phyloP scores from a whole-genome alignment of 2,797 vertebrate species.

The Brachyrhaphis roseni region DNA sequence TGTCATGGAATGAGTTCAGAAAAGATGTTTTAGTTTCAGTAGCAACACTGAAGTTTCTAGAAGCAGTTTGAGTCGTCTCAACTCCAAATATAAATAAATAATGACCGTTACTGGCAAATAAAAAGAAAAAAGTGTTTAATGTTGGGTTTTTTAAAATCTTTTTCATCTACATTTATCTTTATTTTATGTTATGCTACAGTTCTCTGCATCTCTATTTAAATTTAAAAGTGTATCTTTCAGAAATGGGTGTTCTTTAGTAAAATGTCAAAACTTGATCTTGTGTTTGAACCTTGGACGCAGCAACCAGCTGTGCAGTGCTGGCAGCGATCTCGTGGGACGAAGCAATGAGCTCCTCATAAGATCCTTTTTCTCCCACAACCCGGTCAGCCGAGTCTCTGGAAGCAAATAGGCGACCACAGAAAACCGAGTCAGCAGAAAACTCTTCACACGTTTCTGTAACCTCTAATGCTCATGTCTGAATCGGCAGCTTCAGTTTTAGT shows the following conservation, averaged over 20 bases:
- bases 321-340: slow-evolving; percentile 95
- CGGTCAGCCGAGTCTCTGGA: slow-evolving; percentile 92
- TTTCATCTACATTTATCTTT: not conserved
- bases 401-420: not conserved
- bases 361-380: slow-evolving; percentile 88
- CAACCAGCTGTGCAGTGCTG: slow-evolving; percentile 96
- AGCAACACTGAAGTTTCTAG: not conserved
- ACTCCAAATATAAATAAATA: not conserved
- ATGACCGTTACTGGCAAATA: not conserved
- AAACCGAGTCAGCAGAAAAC: not conserved
- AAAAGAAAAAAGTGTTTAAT: not conserved
- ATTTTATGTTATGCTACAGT: too few species aligned
- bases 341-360: slow-evolving; percentile 95
- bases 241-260: not conserved
- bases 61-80: not conserved
- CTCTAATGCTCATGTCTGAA: not conserved
- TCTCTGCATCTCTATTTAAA: not conserved
- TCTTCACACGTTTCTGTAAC: slow-evolving; percentile 24
- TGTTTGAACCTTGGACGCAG: slow-evolving; percentile 91
- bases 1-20: not conserved
- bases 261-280: not conserved
- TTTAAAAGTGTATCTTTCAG: not conserved
- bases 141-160: not conserved
- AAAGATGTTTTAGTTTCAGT: not conserved
- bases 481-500: not conserved